These are phyloP conservation scores for Phortica variegata DNA, from an alignment of 1,140 invertebrate genomes.

Conservation along the genomic window DNA sequence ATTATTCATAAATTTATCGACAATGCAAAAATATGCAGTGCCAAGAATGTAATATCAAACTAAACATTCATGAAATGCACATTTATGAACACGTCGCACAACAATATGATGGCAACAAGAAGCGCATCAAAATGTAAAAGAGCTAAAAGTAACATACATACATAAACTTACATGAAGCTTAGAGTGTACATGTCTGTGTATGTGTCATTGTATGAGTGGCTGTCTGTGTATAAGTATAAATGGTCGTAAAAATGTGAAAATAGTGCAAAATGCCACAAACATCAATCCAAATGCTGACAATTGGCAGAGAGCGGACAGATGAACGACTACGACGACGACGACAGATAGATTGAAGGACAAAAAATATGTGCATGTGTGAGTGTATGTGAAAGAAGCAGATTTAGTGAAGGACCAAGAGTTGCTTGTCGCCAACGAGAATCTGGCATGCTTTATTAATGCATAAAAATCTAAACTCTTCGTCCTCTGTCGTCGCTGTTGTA, in stretches of 20 bases:
- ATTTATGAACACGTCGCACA: slow-evolving; percentile 17
- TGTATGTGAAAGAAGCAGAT: slow-evolving; percentile 7
- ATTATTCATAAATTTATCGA: slow-evolving; percentile 26
- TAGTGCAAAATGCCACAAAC: slow-evolving; percentile 1
- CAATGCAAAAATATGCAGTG: slow-evolving; percentile 12
- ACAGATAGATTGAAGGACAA: slow-evolving; percentile 15
- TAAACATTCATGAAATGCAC: neutral
- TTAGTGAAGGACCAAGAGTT: slow-evolving; percentile 47
- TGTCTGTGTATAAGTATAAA: too few relatives aligned
- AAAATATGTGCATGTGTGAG: too few relatives aligned
- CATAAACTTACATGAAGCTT: too few relatives aligned
- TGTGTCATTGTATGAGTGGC: too few relatives aligned
- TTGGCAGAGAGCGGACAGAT: slow-evolving; percentile 27
- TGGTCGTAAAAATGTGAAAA: neutral
- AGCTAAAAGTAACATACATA: too few relatives aligned
- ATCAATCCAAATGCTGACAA: slow-evolving; percentile 48
- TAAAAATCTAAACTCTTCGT: slow-evolving; percentile 1
- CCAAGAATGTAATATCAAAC: slow-evolving; percentile 5
- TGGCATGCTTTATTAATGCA: neutral
- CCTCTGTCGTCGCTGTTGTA: too few relatives aligned
- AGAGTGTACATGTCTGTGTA: too few relatives aligned
- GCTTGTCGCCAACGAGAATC: neutral
- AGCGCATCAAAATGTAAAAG: slow-evolving; percentile 15
- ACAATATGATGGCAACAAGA: slow-evolving; percentile 19
- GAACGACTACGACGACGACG: neutral